phyloP scores from a whole-genome alignment of 2,113 vertebrate species.

The Melanocharis versteri region DNA sequence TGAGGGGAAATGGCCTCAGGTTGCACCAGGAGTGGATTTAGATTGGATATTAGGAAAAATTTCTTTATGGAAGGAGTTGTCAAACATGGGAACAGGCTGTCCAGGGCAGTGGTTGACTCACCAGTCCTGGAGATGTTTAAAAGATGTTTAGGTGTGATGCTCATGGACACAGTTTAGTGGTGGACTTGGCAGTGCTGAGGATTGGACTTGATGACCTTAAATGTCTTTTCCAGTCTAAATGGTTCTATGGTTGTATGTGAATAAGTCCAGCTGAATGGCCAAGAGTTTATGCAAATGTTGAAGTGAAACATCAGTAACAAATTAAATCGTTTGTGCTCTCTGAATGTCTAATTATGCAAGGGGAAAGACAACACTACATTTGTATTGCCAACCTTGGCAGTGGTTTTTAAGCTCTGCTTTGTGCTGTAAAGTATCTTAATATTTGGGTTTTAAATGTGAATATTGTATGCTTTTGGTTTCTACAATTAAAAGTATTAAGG shows the following conservation, averaged over 20 bases:
- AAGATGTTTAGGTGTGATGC: not conserved
- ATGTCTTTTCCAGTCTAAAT: not conserved
- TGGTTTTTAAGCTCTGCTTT: slow-evolving; percentile 46
- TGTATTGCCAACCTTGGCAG: slow-evolving; percentile 45
- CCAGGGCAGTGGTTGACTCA: not conserved
- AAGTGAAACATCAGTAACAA: slow-evolving; percentile 64
- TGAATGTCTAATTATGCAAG: slow-evolving; percentile 69
- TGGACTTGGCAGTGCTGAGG: not conserved
- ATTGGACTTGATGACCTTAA: not conserved
- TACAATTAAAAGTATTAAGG: not conserved
- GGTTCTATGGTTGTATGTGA: not conserved
- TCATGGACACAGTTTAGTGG: not conserved
- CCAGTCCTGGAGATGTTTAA: not conserved
- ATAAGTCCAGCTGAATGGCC: slow-evolving; percentile 53
- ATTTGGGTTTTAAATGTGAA: slow-evolving; percentile 19
- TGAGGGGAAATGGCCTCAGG: not conserved
- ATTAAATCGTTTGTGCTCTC: slow-evolving; percentile 67
- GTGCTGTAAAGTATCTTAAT: slow-evolving; percentile 12
- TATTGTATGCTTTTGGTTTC: not conserved
- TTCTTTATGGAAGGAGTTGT: not conserved
- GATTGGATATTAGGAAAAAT: not conserved
- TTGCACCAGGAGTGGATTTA: not conserved
- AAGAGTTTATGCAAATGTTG: slow-evolving; percentile 71
- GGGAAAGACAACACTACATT: slow-evolving; percentile 27
- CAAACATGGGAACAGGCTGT: not conserved